Conservation (phyloP, 2,888 invertebrate species). For the Pseudococcus viburni region DNA sequence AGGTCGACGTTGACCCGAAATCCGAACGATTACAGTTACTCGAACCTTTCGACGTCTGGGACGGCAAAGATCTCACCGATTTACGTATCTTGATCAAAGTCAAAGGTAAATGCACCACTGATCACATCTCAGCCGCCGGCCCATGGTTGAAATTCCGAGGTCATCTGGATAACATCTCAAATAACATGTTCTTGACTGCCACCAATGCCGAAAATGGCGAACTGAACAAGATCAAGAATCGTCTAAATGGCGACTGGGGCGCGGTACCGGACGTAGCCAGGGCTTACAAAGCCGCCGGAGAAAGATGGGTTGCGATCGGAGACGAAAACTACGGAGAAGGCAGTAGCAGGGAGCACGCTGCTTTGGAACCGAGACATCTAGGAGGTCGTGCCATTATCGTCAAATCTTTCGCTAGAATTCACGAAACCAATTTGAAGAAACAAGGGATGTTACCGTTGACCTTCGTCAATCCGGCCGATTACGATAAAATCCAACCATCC, state of each 20-base stretch:
- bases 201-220: conserved; percentile 89
- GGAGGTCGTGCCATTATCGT: conserved; percentile 98
- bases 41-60: conserved; percentile 94
- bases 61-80: conserved; percentile 93
- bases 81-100: conserved; percentile 95
- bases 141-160: conserved; percentile 99
- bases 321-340: conserved; percentile 88
- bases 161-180: conserved; percentile 99
- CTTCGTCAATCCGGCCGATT: conserved; percentile 92
- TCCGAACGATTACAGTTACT: conserved; percentile 91
- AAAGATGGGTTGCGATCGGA: conserved; percentile 88
- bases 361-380: conserved; percentile 95
- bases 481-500: conserved; percentile 94
- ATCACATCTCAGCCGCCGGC: conserved; percentile 99
- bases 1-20: conserved; percentile 87
- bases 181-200: conserved; percentile 98
- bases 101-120: conserved; percentile 99
- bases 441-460: conserved; percentile 97
- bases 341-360: conserved; percentile 96
- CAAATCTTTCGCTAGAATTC: conserved; percentile 98
- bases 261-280: conserved; percentile 95
- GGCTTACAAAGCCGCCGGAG: conserved; percentile 89
- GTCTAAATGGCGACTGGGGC: conserved; percentile 85
- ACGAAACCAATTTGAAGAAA: conserved; percentile 99
- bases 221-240: conserved; percentile 95